Evolutionary conservation across 2,113 vertebrate species (phyloP).

Genomic region (Cyanoliseus patagonus): DNA sequence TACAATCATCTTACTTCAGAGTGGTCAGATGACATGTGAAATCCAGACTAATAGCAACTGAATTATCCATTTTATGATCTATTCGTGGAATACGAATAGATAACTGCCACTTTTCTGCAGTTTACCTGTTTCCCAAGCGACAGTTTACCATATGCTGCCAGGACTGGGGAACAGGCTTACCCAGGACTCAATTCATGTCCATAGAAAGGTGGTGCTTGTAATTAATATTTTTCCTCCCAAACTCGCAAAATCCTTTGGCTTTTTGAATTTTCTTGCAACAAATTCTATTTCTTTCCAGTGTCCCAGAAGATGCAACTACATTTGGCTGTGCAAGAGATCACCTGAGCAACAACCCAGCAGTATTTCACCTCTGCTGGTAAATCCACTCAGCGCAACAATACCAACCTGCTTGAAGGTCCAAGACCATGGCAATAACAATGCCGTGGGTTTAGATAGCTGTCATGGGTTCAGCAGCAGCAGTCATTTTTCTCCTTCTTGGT

Average conservation of each 20-base stretch:
- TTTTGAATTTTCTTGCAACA: background rate
- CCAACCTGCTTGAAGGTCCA: background rate
- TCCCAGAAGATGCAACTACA: background rate
- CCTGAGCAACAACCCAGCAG: background rate
- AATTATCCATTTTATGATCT: background rate
- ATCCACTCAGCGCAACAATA: background rate
- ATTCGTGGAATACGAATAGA: accelerated
- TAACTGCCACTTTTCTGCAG: background rate
- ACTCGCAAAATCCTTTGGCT: background rate
- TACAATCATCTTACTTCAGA: background rate
- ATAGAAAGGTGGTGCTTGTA: accelerated
- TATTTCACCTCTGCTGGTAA: background rate
- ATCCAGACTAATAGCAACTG: background rate
- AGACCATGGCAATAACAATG: background rate
- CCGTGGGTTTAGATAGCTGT: background rate
- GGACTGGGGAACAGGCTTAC: background rate
- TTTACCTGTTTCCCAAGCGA: accelerated
- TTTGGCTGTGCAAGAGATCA: too few species aligned
- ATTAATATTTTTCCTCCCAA: background rate
- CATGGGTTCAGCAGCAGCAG: too few species aligned
- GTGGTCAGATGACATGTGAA: background rate
- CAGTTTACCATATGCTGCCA: accelerated
- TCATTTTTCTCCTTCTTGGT: too few species aligned
- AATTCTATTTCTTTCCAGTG: background rate
- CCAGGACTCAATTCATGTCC: accelerated